phyloP scores from a whole-genome alignment of 2,113 vertebrate genomes.

The Etheostoma spectabile region DNA sequence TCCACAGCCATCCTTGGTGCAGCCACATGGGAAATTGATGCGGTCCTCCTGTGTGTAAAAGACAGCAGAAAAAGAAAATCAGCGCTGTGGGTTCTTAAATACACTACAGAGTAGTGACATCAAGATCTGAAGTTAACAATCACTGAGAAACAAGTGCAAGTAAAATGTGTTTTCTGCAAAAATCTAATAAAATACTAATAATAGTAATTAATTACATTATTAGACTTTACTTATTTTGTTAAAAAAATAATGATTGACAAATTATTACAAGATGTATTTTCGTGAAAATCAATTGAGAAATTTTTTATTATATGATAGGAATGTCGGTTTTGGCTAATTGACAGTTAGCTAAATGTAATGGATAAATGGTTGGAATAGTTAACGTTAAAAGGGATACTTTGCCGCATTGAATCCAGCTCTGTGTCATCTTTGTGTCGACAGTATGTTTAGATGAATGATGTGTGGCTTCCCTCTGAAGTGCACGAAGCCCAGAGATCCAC shows the following conservation, averaged over 20 bases:
- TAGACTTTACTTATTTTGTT: too few relatives aligned
- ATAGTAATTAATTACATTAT: neutral
- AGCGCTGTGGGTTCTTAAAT: neutral
- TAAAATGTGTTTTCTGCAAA: neutral
- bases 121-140: neutral
- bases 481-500: too few relatives aligned
- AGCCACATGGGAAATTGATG: slow-evolving; percentile 92
- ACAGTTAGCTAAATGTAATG: neutral
- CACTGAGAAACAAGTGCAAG: neutral
- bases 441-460: too few relatives aligned
- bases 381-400: too few relatives aligned
- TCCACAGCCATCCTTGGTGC: slow-evolving; percentile 89
- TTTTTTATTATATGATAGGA: neutral
- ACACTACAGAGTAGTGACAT: neutral
- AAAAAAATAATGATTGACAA: neutral
- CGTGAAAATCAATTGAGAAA: neutral
- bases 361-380: neutral
- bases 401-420: too few relatives aligned
- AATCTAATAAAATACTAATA: neutral
- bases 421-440: too few relatives aligned
- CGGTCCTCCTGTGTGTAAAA: slow-evolving; percentile 88
- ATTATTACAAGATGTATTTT: neutral
- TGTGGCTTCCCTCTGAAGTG: too few relatives aligned
- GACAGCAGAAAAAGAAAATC: slow-evolving; percentile 2
- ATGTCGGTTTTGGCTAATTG: neutral